Percentiles rank a stretch among this genome's conserved stretches.
Conservation (phyloP, 2,113 vertebrate genomes). For the Pangasianodon hypophthalmus region DNA sequence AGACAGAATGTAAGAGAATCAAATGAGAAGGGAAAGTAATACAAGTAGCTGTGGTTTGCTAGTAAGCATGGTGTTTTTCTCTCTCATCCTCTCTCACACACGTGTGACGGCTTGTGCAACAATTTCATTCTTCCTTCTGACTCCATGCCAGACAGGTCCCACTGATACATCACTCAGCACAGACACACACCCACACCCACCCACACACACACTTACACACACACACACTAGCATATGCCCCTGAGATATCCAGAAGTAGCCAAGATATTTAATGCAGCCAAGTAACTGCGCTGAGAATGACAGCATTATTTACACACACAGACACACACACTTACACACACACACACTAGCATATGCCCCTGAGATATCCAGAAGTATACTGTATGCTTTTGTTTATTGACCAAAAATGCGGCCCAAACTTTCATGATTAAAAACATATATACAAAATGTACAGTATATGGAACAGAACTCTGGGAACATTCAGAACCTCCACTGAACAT, state of each 20-base stretch:
- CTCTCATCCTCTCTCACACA: slow-evolving; percentile 75
- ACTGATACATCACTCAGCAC: slow-evolving; percentile 33
- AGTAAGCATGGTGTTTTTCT: slow-evolving; percentile 45
- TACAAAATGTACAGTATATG: neutral
- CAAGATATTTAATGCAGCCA: slow-evolving; percentile 55
- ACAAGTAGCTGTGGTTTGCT: slow-evolving; percentile 2
- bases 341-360: neutral
- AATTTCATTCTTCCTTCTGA: slow-evolving; percentile 74
- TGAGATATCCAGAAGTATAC: neutral
- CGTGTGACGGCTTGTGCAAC: slow-evolving; percentile 73
- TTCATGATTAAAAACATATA: neutral
- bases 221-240: slow-evolving; percentile 29
- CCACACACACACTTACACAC: slow-evolving; percentile 26
- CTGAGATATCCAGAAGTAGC: neutral
- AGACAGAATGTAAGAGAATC: slow-evolving; percentile 13
- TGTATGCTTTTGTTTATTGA: neutral
- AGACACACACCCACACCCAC: neutral
- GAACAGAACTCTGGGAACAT: neutral
- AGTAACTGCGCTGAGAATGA: slow-evolving; percentile 62
- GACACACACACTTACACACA: slow-evolving; percentile 15
- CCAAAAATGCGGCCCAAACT: neutral
- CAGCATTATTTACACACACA: slow-evolving; percentile 24
- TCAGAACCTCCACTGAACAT: neutral
- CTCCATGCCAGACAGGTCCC: slow-evolving; percentile 73
- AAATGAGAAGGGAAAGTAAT: neutral